Evolutionary conservation across 2,113 vertebrate genomes (phyloP).

Genomic region (Aldabrachelys gigantea): DNA sequence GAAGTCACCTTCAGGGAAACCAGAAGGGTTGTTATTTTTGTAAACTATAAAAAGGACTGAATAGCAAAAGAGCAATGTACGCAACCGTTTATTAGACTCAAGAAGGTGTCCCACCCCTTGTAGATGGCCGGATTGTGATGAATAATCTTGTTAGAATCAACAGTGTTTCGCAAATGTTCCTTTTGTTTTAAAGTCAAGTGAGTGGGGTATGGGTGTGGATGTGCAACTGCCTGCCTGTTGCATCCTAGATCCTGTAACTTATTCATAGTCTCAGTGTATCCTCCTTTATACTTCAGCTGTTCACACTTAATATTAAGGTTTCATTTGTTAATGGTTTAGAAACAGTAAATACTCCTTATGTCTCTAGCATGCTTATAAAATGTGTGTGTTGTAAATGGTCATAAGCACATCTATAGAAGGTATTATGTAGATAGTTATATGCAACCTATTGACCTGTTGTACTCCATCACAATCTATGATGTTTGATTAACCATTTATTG

Average conservation of each 20-base stretch:
- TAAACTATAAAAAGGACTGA: neutral
- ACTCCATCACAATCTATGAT: neutral
- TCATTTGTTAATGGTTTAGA: neutral
- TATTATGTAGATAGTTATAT: conserved; percentile 21
- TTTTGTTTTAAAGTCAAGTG: neutral
- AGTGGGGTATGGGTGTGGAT: neutral
- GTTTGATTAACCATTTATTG: conserved; percentile 16
- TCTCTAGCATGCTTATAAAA: neutral
- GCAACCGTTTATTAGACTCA: conserved; percentile 1
- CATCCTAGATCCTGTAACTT: neutral
- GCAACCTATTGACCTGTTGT: conserved; percentile 24
- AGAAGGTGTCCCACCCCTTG: neutral
- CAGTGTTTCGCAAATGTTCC: neutral
- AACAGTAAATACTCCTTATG: neutral
- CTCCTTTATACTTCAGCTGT: neutral
- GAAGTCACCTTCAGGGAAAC: conserved; percentile 44
- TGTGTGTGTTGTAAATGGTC: conserved; percentile 17
- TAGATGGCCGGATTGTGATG: neutral
- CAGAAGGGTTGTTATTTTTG: neutral
- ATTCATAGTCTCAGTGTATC: neutral
- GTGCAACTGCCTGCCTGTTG: neutral
- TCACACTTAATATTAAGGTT: neutral
- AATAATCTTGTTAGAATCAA: neutral
- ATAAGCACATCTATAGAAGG: neutral
- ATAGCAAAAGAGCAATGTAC: neutral